Evolutionary conservation across 2,797 vertebrate species (phyloP), one percentile per base, ranked within the genome.

Genomic region (Sebastes miniatus): DNA sequence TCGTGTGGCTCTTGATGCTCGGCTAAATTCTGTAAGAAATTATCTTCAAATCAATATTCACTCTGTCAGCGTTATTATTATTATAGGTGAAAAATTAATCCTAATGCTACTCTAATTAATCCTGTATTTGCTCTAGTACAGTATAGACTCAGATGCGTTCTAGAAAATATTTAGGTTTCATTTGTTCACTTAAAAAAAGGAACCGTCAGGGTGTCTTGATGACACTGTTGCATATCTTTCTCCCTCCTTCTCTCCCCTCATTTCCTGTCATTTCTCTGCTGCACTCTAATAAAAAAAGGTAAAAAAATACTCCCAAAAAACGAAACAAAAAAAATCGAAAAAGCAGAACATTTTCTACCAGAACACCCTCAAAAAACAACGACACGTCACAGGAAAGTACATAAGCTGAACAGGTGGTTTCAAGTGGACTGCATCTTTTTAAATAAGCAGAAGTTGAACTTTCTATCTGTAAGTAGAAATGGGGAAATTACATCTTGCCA

Each of bases 221-320:
- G 56, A 61, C 0, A 34, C 13, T 59, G 27, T 66, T 50, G 34
- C 25, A 67, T 11, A 16, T 31, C 18, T 61, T 39, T 29, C 22
- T n/a, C 2, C 4, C 22, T 18, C 10, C 8, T 14, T 72, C 43
- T 24, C 24, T 36, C 8, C 16, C 25, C 50, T 27, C 4, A 64
- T 67, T 54, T 81, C 25, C 47, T 52, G 56, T 43, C 24, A 59
- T 66, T 13, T 63, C n/a, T 73, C 16, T 34, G 27, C n/a, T 64
- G 20, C 13, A 22, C 20, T 31, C n/a, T 47, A 2, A 2, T 68
- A 32, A 68, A 43, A 4, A 31, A 4, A 27, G 25, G 18, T 20
- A 29, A 31, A 16, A 13, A 54, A 34, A 54, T 22, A 6, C 29
- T 1, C 22, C 5, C 8, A 1, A 62, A 34, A 69, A 72, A 59